phyloP scores from a whole-genome alignment of 2,113 vertebrate genomes.

The Actinemys pallida region DNA sequence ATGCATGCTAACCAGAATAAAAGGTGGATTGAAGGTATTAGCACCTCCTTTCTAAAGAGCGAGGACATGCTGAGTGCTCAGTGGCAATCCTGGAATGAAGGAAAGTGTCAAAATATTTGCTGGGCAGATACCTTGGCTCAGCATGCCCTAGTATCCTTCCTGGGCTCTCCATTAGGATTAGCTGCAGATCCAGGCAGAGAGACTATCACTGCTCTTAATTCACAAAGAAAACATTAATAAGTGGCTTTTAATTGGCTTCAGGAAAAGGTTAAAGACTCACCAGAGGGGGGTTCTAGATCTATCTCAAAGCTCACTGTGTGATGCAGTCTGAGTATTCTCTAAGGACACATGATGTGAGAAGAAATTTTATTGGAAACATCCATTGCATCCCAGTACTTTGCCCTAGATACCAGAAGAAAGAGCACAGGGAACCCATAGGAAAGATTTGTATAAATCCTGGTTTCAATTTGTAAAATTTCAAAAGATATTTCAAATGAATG shows the following conservation, averaged over 20 bases:
- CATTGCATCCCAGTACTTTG: slow-evolving; percentile 19
- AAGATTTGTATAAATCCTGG: background rate
- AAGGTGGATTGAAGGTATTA: slow-evolving; percentile 69
- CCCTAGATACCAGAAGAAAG: slow-evolving; percentile 9
- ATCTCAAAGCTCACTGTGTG: slow-evolving; percentile 38
- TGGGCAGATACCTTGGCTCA: slow-evolving; percentile 49
- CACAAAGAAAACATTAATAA: slow-evolving; percentile 74
- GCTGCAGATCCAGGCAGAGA: slow-evolving; percentile 45
- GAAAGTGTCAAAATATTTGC: slow-evolving; percentile 80
- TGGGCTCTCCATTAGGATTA: slow-evolving; percentile 65
- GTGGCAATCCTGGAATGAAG: slow-evolving; percentile 62
- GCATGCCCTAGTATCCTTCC: slow-evolving; percentile 39
- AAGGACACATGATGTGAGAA: background rate
- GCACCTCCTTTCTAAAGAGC: slow-evolving; percentile 56
- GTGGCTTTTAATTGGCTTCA: slow-evolving; percentile 74
- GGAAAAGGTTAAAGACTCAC: slow-evolving; percentile 60
- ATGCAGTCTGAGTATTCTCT: slow-evolving; percentile 32
- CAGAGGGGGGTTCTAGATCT: slow-evolving; percentile 47
- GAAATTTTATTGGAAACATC: slow-evolving; percentile 54
- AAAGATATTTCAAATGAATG: slow-evolving; percentile 44
- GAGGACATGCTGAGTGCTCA: slow-evolving; percentile 75
- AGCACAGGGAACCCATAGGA: slow-evolving; percentile 9
- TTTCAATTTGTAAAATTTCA: slow-evolving; percentile 31
- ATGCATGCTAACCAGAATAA: slow-evolving; percentile 59
- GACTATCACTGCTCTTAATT: slow-evolving; percentile 73